Evolutionary conservation across 2,113 vertebrate species (phyloP), one percentile per base, ranked within the genome.

Genomic region (Boleophthalmus pectinirostris): DNA sequence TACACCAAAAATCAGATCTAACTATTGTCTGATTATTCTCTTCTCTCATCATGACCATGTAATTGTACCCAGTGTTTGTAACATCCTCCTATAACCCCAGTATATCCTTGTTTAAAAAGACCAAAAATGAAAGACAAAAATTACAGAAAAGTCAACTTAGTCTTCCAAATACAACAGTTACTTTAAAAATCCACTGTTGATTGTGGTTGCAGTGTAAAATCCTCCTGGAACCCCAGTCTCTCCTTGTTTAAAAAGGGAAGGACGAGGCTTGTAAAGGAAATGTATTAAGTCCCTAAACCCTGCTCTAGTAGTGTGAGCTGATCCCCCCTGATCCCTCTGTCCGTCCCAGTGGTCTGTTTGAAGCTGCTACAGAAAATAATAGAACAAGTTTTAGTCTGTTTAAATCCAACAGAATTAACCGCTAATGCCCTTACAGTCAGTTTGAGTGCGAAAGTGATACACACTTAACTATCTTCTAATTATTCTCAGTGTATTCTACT

Each of bases 291-390:
- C 16, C 53, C 67, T 56, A 45, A 66, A 74, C 43, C 54, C 38
- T 61, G 29, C 64, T 73, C 60, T 16, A 58, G 68, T 66, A 25
- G 58, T 23, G 68, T 69, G 53, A 57, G 43, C 56, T 68, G 54
- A 85, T 78, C 74, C 69, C 43, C 68, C 33, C 8, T 53, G 72
- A 66, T 66, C 76, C 69, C 58, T 56, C 54, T 8, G 20, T 75
- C 76, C 43, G 18, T 76, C 68, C 73, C 78, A 77, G 56, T 80
- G 69, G 47, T 75, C 72, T 78, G 63, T 73, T 38, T 38, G 61
- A 43, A 64, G 61, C 61, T 18, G 33, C 61, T n/a, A 43, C 33
- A 20, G 29, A 64, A 64, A 64, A 64, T 38, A 64, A 38, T 64
- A 12, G 61, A n/a, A 64, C 18, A n/a, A 64, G 33, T 20, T 64